Conservation (phyloP, 1,140 invertebrate species). For the Stratiolaelaps scimitus region DNA sequence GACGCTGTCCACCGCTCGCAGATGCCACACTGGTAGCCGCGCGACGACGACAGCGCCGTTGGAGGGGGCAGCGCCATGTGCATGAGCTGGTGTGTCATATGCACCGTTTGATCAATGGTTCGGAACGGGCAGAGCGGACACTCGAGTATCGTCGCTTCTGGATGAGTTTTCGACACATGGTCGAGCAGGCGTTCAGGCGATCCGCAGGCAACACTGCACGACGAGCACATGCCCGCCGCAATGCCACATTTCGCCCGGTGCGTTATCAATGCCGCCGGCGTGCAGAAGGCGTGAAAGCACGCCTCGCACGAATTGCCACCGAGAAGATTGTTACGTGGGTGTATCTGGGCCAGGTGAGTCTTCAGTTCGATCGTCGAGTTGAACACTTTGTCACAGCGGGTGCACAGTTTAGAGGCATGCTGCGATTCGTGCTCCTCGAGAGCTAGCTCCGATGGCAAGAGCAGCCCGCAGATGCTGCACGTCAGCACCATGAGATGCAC, state of each 20-base stretch:
- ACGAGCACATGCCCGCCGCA: neutral
- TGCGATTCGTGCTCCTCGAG: neutral
- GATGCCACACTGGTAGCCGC: conserved; percentile 3
- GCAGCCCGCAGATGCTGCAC: neutral
- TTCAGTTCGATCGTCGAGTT: neutral
- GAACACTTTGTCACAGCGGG: conserved; percentile 1
- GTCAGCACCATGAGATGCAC: neutral
- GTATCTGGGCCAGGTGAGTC: neutral
- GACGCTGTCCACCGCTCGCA: conserved; percentile 7
- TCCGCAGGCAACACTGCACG: neutral
- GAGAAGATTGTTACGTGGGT: conserved; percentile 3
- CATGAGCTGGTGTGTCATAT: conserved; percentile 13
- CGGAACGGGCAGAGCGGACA: neutral
- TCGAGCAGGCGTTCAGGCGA: neutral
- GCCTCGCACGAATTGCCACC: neutral
- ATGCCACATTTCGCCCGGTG: neutral
- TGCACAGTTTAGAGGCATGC: neutral
- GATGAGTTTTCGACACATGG: conserved; percentile 3
- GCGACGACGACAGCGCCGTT: neutral
- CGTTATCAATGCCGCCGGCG: neutral
- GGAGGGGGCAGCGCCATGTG: neutral
- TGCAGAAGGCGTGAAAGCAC: conserved; percentile 17
- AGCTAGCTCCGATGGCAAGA: neutral
- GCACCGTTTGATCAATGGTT: conserved; percentile 14
- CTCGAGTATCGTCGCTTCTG: neutral